Evolutionary conservation across 2,113 vertebrate species (phyloP), one percentile per base, ranked within the genome.

Genomic region (Albula glossodonta): DNA sequence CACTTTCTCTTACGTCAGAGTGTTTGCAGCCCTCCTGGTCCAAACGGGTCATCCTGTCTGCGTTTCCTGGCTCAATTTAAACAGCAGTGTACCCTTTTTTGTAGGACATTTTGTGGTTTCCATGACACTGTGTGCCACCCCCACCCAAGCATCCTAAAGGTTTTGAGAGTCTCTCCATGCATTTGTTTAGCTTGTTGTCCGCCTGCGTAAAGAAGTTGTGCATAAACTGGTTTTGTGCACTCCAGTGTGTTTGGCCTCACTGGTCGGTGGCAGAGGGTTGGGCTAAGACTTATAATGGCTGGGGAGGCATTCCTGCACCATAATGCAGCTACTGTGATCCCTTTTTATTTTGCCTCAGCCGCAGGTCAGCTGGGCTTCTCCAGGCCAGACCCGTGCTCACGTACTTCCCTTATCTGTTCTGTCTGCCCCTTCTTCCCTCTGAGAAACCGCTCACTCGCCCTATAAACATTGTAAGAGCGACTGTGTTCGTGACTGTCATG

Each of bases 391-490:
- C 5, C 60, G 25, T 2, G 31, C 56, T 63, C 51, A 41, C 41
- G 53, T 52, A 85, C n/a, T 17, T 60, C 82, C 50, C 52, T 57
- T 85, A 78, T 15, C 63, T 41, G 25, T 50, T 52, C 3, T 5
- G 10, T 82, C 10, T 22, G 51, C 82, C 25, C 70, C 25, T 74
- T 84, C 12, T 48, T 84, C 70, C 19, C 77, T 53, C 3, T 50
- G 25, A 83, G 13, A 63, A 48, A 48, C 4, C 8, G 8, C 70
- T 78, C 92, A 56, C 94, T 94, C 91, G 83, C 82, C 81, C 5
- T 92, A 91, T 94, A 92, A 93, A 94, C 90, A 92, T 89, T 93
- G 90, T 81, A 88, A 50, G 22, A 78, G 60, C 86, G 88, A 86
- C 87, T 0, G 12, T 85, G 80, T 19, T 22, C 17, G 60, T 66